Evolutionary conservation across 1,140 invertebrate genomes (phyloP).

Genomic region (Dendrolimus kikuchii): DNA sequence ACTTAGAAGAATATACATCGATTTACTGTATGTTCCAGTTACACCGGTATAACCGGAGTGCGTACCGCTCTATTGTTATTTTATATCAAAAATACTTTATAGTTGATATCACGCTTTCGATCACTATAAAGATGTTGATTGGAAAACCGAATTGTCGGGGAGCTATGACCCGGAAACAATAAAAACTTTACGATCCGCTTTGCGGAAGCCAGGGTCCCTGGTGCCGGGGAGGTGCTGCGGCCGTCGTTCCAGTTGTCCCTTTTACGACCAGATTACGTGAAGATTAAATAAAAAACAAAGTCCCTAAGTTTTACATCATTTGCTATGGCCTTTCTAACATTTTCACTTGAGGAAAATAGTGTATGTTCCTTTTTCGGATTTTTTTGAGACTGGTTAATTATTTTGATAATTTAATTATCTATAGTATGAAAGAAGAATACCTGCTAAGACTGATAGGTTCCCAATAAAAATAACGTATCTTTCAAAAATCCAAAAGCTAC

Average conservation of each 20-base stretch:
- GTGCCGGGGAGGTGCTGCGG: constrained; percentile 12
- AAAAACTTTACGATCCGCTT: constrained; percentile 43
- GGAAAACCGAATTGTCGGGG: constrained; percentile 35
- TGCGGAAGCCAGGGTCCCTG: constrained; percentile 8
- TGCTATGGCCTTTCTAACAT: background rate
- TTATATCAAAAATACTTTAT: constrained; percentile 16
- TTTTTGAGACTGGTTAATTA: too few relatives aligned
- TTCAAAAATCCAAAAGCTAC: too few relatives aligned
- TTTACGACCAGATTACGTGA: constrained; percentile 24
- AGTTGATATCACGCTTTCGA: constrained; percentile 22
- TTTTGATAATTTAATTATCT: too few relatives aligned
- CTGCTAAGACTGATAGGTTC: too few relatives aligned
- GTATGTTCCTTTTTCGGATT: too few relatives aligned
- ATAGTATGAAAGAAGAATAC: too few relatives aligned
- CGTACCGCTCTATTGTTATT: background rate
- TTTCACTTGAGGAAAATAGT: too few relatives aligned
- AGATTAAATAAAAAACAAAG: constrained; percentile 24
- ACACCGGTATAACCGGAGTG: too few relatives aligned
- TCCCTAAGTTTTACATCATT: constrained; percentile 6
- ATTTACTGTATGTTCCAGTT: too few relatives aligned
- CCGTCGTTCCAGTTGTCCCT: constrained; percentile 10
- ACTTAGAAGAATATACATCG: too few relatives aligned
- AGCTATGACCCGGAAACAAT: constrained; percentile 45
- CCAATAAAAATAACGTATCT: too few relatives aligned
- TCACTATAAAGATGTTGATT: constrained; percentile 40